Base-by-base conservation (phyloP, 2,888 invertebrate species). In the Trachelus troglodyta region DNA sequence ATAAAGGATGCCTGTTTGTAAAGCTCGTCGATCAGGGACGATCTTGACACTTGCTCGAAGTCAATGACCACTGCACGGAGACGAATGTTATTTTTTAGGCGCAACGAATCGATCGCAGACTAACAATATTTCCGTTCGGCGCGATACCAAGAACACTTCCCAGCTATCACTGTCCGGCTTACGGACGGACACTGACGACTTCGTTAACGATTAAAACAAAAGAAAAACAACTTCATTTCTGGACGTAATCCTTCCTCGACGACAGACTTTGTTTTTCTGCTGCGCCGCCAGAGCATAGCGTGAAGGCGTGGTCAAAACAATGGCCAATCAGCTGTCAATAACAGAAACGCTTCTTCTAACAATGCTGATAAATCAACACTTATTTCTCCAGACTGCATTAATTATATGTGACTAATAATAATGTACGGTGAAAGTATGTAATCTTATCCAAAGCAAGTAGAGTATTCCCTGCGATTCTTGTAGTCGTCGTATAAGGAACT, bases 21-120 rank as follows among this genome's bases (percentile, higher is more conserved):
- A 23, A 56, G 56, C 56, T 56, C 23, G 23, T 23, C 9, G 2
- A 56, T 56, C 23, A 31, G 71, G 71, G 9, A 34, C 74, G 79
- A 84, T 86, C 85, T 85, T 87, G 85, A 87, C 86, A 85, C 85
- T 87, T 86, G 83, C 79, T 81, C 79, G 78, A 80, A 86, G 87
- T 87, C 87, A 87, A 88, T 87, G 86, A 87, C 56, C 87, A 87
- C 81, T 69, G 68, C 33, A 71, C 56, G 56, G 56, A 37, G 30
- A 12, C 82, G 75, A 75, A n/a, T 73, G 81, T 79, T 80, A 79
- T 79, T 71, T 71, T 71, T 71, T 31, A 34, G 71, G 15, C 56
- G 56, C 56, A 56, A 23, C 56, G 56, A 56, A 56, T 56, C 56
- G 56, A 56, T 56, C 56, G 56, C 56, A 23, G 2, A 56, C 56